Evolutionary conservation across 1,140 invertebrate genomes (phyloP), one percentile per base, ranked within the genome.

Genomic region (Phocides pigmalion): DNA sequence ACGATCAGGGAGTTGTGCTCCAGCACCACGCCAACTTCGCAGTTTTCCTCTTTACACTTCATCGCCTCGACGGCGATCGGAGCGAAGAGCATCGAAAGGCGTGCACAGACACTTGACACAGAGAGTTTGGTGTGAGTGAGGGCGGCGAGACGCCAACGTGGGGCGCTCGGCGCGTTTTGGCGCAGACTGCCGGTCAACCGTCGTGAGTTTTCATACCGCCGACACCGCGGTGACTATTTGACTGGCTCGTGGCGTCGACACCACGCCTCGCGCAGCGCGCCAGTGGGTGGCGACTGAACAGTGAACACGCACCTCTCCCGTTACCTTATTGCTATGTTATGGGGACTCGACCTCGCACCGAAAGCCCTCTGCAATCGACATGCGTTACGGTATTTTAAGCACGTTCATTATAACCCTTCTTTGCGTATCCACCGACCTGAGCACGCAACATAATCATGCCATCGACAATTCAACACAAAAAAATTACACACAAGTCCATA

Each of bases 21-120:
- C 54, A 90, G 83, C 67, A 92, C 75, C 75, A 92, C 88, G 70
- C 87, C 91, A 51, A 92, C 90, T 80, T 92, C 91, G 77, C 91
- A 92, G 72, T 92, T 92, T 80, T 89, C 90, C 86, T 91, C 89
- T 84, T 90, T 91, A 81, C 91, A 92, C 91, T 92, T 92, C 91
- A 92, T 92, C 90, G 89, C 87, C 84, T 84, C 82, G 59, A 77
- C 81, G 84, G 81, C 84, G 82, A 87, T 85, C 73, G 83, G 80
- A 84, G 83, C 76, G 81, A 89, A 89, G 83, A 90, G 89, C 89
- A 91, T 92, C 81, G 81, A 89, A 84, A 81, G 70, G 83, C 68
- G 74, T 66, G 80, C 81, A 81, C 81, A 74, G 73, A 77, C 84
- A 85, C 84, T 82, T 74, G 75, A 82, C 79, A 76, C 74, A 65